These are phyloP conservation scores for Siniperca chuatsi DNA, from an alignment of 2,113 vertebrate genomes.

Conservation along the genomic window DNA sequence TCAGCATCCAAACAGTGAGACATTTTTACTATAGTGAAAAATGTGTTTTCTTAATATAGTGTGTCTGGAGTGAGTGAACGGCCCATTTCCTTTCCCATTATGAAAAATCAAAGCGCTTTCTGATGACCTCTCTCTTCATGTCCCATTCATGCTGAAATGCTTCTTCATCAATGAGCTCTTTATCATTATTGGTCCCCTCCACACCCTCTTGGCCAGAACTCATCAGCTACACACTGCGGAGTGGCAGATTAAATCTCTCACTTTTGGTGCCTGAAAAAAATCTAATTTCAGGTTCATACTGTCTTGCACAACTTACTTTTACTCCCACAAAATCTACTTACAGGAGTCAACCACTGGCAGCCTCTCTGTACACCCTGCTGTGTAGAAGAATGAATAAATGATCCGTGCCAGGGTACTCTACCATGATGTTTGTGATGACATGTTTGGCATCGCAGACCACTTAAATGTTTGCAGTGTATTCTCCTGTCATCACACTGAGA, in stretches of 20 bases:
- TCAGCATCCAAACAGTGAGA: neutral
- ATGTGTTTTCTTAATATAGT: slow-evolving; percentile 18
- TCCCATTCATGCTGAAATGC: slow-evolving; percentile 30
- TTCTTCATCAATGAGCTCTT: slow-evolving; percentile 11
- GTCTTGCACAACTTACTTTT: neutral
- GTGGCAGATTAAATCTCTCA: neutral
- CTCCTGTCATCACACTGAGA: neutral
- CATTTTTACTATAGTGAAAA: slow-evolving; percentile 21
- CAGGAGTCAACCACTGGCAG: neutral
- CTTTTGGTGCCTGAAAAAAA: neutral
- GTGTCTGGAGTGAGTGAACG: slow-evolving; percentile 35
- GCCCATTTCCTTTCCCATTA: slow-evolving; percentile 35
- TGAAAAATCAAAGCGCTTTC: slow-evolving; percentile 37
- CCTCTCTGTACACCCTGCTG: neutral
- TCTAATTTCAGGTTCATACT: neutral
- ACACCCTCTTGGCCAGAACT: neutral
- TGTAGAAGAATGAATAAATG: neutral
- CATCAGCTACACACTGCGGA: slow-evolving; percentile 8
- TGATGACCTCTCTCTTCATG: slow-evolving; percentile 35
- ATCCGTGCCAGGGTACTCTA: neutral
- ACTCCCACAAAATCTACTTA: neutral
- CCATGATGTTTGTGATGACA: neutral
- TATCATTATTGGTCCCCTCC: neutral
- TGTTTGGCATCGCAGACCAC: neutral
- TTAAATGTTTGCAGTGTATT: neutral